These are phyloP conservation scores for Picathartes gymnocephalus DNA, from an alignment of 2,113 vertebrate genomes.

Conservation along the genomic window DNA sequence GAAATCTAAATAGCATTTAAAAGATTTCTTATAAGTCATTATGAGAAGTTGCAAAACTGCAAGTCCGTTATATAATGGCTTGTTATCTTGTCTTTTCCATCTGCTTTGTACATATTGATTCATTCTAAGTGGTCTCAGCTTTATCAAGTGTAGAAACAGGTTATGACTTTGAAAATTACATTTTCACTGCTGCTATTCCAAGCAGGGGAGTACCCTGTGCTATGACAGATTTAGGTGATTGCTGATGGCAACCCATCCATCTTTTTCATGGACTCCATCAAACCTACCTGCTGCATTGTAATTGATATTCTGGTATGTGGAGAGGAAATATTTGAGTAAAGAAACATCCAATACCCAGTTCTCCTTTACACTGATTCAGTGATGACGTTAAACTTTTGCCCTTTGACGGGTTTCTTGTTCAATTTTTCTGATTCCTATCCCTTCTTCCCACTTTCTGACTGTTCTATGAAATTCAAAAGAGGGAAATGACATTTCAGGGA, in stretches of 20 bases:
- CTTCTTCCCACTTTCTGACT: background rate
- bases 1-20: rapidly evolving
- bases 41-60: background rate
- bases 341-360: background rate
- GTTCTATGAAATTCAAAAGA: background rate
- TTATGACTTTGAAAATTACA: background rate
- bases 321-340: background rate
- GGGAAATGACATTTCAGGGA: background rate
- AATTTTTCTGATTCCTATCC: background rate
- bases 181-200: background rate
- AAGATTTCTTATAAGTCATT: background rate
- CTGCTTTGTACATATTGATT: background rate
- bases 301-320: background rate
- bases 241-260: background rate
- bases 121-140: background rate
- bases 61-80: background rate
- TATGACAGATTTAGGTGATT: background rate
- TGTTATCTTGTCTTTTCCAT: background rate
- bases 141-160: background rate
- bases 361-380: rapidly evolving
- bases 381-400: background rate
- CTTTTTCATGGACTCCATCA: background rate
- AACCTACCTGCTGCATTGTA: background rate
- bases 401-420: background rate
- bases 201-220: background rate